A percentile compares a stretch with the other conserved stretches of the same genome.
These are phyloP conservation scores for Astur gentilis DNA, from an alignment of 2,113 vertebrate species.

Conservation along the genomic window DNA sequence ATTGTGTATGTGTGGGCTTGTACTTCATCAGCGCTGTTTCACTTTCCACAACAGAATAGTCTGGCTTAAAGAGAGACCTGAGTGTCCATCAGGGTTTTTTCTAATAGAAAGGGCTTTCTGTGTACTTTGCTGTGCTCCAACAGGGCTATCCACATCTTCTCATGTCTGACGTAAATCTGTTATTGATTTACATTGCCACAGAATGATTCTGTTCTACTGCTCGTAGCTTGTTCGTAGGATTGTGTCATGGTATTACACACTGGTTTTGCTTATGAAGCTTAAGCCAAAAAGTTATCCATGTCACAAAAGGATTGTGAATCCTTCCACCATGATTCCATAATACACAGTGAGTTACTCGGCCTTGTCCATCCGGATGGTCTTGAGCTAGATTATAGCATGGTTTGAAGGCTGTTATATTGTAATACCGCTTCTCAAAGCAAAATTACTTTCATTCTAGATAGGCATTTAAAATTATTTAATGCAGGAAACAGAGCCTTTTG, in stretches of 20 bases:
- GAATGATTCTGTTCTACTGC: not conserved
- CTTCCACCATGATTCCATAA: not conserved
- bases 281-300: not conserved
- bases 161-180: not conserved
- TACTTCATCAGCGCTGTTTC: not conserved
- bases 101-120: not conserved
- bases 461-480: not conserved
- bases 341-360: not conserved
- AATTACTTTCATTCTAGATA: not conserved
- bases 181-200: not conserved
- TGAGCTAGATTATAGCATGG: not conserved
- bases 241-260: not conserved
- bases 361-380: not conserved
- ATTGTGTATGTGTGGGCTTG: not conserved
- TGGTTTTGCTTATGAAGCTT: not conserved
- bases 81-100: not conserved
- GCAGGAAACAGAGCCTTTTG: not conserved
- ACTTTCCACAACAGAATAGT: not conserved
- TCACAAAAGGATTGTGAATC: not conserved
- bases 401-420: not conserved
- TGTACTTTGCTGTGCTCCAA: not conserved
- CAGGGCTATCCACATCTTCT: not conserved
- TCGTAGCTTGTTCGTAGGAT: fast-evolving
- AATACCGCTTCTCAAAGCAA: not conserved
- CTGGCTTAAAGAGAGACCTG: not conserved